Conservation (phyloP, 2,888 invertebrate genomes). For the Agonopterix arenella region DNA sequence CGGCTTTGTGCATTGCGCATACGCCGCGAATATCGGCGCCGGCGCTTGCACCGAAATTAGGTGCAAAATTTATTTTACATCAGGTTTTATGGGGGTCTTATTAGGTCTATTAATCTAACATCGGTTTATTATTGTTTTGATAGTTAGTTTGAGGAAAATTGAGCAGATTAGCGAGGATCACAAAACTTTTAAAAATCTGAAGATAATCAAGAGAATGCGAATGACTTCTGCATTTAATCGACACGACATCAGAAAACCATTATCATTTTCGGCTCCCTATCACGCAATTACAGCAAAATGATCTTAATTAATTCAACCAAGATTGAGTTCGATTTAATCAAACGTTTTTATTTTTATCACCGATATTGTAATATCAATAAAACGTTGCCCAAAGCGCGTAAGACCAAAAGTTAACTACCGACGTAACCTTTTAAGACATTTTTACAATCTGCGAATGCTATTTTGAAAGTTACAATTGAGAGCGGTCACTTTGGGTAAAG, state of each 20-base stretch:
- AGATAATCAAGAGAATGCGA: no score
- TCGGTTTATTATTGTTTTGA: no score
- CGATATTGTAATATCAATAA: conserved; percentile 22
- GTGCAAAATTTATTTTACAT: conserved; percentile 9
- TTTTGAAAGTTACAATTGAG: conserved; percentile 26
- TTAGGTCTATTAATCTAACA: no score
- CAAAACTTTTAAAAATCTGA: no score
- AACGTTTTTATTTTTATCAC: conserved; percentile 9
- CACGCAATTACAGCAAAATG: conserved; percentile 3
- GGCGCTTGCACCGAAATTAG: conserved; percentile 19
- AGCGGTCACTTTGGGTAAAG: conserved; percentile 22
- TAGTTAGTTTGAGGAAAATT: no score
- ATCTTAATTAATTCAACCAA: neutral
- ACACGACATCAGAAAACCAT: no score
- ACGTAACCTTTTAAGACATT: conserved; percentile 37
- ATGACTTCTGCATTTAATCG: no score
- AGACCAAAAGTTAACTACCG: conserved; percentile 40
- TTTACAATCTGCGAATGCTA: conserved; percentile 49
- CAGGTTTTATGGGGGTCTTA: no score
- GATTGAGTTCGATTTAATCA: neutral
- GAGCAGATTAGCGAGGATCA: no score
- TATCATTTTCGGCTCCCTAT: no score
- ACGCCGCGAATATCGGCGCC: conserved; percentile 44
- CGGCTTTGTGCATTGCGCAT: conserved; percentile 38
- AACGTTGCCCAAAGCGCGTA: conserved; percentile 24